Base-by-base conservation (phyloP, 2,797 vertebrate genomes). In the Pseudopleuronectes americanus region DNA sequence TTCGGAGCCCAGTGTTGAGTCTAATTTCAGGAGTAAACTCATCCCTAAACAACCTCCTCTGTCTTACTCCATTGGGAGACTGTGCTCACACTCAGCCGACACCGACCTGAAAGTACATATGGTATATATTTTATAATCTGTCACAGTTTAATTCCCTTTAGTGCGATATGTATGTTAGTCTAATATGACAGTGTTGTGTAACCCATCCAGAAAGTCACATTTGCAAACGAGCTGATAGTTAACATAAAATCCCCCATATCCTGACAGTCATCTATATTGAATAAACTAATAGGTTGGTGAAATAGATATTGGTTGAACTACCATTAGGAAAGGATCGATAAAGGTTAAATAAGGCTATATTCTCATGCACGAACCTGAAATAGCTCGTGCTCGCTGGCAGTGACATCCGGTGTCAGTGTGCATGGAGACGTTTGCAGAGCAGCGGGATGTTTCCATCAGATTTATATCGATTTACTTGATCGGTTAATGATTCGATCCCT, bases 401-500 rank as follows among this genome's bases (percentile, higher is more conserved):
- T 28, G n/a, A 3, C 48, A 13, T 59, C 23, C 49, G 13, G 13
- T 60, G 57, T 45, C 36, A 38, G 36, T 4, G 33, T 56, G 49
- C 61, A 31, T 43, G 43, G 31, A 61, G 66, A 67, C 28, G 23
- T 59, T 61, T 49, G 51, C 33, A 57, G 49, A 2, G 28, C n/a
- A 48, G 62, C 58, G 38, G 56, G 47, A 71, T 57, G 49, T 74
- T 71, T 84, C 63, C 62, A 82, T 81, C 79, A 68, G 51, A 79
- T 88, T 77, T 67, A 19, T 63, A 87, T 87, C 16, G 74, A 85
- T 84, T 79, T 59, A n/a, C 24, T 45, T 8, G 3, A 73, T 85
- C 71, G 56, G 68, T 73, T 73, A 63, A 69, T 71, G 68, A 84
- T 90, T 84, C 70, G 69, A 70, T 79, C 47, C 71, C 54, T 33